Base-by-base conservation (phyloP, 2,113 vertebrate species). In the Chaetorhynchus papuensis region DNA sequence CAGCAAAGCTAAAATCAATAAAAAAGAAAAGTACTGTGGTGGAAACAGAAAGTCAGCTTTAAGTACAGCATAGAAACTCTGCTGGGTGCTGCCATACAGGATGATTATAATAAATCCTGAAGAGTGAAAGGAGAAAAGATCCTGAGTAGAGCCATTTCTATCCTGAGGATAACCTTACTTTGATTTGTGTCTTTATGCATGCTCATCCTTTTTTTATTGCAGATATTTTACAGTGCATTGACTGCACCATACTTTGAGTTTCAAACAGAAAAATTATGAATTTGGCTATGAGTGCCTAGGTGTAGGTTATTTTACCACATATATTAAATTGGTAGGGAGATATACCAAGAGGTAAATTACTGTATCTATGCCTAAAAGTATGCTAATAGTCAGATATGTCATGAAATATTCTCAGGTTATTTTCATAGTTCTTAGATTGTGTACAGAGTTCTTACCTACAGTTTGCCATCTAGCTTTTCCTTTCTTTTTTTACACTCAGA, bases 21-120 rank as follows among this genome's bases (percentile, higher is more conserved):
- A 93, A 95, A 82, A 92, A 84, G 47, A 94, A 78, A 91, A 85
- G 78, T 76, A 50, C 37, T 83, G 49, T 42, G 21, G 50, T 85
- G 44, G 54, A 94, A 95, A 85, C 61, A 83, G 66, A 70, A 93
- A 93, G 75, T 79, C 88, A 94, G 60, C 22, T 89, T 87, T 81
- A 96, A 92, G 56, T 79, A 91, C 61, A 96, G 44, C 50, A 61
- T 4, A 82, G 83, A 81, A 85, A 56, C 53, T 91, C 78, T 80
- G 70, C 49, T 89, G 77, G 89, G n/a, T 95, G 45, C 87, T 94
- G 82, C 60, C 91, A 84, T 52, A 93, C 54, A 93, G 70, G 78
- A 93, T 76, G 75, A 57, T 93, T 59, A 83, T 83, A 94, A 97
- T 96, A 97, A 97, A 97, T 97, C 69, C 42, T 15, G 9, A 63